phyloP scores from a whole-genome alignment of 2,797 vertebrate genomes.

The Crenuchus spilurus region DNA sequence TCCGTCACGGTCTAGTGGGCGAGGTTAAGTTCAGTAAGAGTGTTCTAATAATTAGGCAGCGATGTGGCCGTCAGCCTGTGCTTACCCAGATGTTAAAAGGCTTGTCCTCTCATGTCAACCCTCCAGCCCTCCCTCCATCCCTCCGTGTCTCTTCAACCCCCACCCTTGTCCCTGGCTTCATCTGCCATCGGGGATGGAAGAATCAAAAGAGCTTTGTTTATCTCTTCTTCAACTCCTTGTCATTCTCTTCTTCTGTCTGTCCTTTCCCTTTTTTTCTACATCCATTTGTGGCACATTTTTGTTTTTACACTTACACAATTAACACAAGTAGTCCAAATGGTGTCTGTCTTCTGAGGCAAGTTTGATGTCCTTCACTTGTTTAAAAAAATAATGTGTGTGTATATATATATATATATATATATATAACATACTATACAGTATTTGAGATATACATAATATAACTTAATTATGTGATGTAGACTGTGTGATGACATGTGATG shows the following conservation, averaged over 20 bases:
- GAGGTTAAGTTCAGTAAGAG: constrained; percentile 89
- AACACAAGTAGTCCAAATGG: no score
- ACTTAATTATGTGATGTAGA: no score
- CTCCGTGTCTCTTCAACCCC: constrained; percentile 51
- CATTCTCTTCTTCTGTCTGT: neutral
- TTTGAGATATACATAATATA: no score
- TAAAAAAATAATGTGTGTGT: no score
- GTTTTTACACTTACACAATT: no score
- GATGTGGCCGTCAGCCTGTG: constrained; percentile 72
- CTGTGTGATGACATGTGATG: no score
- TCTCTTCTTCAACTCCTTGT: constrained; percentile 55
- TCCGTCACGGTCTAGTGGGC: constrained; percentile 79
- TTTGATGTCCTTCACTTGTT: no score
- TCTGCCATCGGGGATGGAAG: constrained; percentile 49
- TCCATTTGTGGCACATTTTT: constrained; percentile 49
- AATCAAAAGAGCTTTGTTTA: constrained; percentile 67
- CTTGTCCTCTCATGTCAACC: constrained; percentile 80
- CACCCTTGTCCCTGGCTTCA: constrained; percentile 52
- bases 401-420: no score
- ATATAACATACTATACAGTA: no score
- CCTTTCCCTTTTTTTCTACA: neutral
- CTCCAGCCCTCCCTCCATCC: constrained; percentile 40
- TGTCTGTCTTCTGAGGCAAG: no score
- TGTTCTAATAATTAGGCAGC: constrained; percentile 90
- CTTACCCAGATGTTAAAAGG: constrained; percentile 97